Base-by-base conservation (phyloP, 2,113 vertebrate genomes). In the Mesitornis unicolor region DNA sequence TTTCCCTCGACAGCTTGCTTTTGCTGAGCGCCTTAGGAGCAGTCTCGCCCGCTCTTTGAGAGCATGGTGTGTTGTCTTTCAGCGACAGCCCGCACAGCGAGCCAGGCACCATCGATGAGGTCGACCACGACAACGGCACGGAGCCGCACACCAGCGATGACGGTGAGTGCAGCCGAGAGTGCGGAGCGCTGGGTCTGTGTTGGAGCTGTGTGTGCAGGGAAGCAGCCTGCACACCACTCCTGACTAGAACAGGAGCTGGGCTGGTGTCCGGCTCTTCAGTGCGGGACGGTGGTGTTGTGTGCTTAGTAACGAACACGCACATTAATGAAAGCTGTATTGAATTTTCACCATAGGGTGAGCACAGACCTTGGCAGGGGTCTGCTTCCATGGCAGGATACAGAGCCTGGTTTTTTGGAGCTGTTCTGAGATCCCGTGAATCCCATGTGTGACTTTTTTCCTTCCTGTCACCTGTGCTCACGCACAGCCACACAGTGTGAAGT, bases 1-100 rank as follows among this genome's bases (percentile, higher is more conserved):
- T 74, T 45, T 69, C 42, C 53, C 79, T 64, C 28, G 25, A 4
- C 12, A 47, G 1, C 35, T 16, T 9, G 1, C 21, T 20, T 61
- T 16, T 53, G 63, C 53, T 12, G 2, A 4, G 47, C 10, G 74
- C 8, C 4, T 7, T 4, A 29, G 68, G 54, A 61, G 1, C 31
- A 33, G 79, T 16, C 36, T 25, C 4, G 0, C 2, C 31, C 7
- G 20, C 22, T 20, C 40, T 40, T 33, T 74, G 71, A 64, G 45
- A 56, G 67, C 9, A 12, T 0, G 9, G 0, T 51, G 54, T 80
- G 16, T 95, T 93, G 88, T n/a, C 9, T 84, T 98, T 8, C 97
- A 99, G 99, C 53, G 99, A 99, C 97, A 99, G 99, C 95, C 99
- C 99, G 0, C 99, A 99, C 98, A 99, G 99, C 16, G 99, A 99